Conservation (phyloP, 2,797 vertebrate species). For the Prionace glauca region DNA sequence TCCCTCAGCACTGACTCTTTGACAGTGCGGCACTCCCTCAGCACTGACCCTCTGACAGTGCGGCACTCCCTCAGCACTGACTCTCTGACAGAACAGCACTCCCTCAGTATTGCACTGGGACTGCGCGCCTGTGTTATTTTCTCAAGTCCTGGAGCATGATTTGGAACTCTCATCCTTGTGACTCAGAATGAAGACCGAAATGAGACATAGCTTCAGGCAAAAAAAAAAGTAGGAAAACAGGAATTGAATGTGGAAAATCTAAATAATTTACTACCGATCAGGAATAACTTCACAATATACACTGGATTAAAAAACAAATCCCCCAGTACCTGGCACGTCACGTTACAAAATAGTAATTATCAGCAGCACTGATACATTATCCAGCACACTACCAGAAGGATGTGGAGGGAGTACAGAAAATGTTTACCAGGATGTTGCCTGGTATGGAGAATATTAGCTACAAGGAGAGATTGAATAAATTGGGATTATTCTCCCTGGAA, state of each 20-base stretch:
- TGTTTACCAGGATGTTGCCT: too few relatives aligned
- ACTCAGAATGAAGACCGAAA: background rate
- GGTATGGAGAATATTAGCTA: too few relatives aligned
- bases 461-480: too few relatives aligned
- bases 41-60: too few relatives aligned
- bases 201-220: background rate
- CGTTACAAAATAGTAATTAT: background rate
- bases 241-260: background rate
- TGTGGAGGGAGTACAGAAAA: too few relatives aligned
- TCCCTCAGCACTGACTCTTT: background rate
- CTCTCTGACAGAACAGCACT: background rate
- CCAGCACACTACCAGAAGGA: too few relatives aligned
- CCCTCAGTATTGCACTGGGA: background rate
- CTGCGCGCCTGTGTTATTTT: background rate
- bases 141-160: background rate
- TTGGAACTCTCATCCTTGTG: background rate
- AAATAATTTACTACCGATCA: background rate
- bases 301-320: background rate
- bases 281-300: background rate
- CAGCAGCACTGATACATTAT: background rate
- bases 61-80: too few relatives aligned
- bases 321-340: background rate
- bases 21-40: too few relatives aligned
- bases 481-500: too few relatives aligned
- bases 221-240: constrained; percentile 42